Evolutionary conservation across 2,113 vertebrate species (phyloP).

Genomic region (Ramphastos sulfuratus): DNA sequence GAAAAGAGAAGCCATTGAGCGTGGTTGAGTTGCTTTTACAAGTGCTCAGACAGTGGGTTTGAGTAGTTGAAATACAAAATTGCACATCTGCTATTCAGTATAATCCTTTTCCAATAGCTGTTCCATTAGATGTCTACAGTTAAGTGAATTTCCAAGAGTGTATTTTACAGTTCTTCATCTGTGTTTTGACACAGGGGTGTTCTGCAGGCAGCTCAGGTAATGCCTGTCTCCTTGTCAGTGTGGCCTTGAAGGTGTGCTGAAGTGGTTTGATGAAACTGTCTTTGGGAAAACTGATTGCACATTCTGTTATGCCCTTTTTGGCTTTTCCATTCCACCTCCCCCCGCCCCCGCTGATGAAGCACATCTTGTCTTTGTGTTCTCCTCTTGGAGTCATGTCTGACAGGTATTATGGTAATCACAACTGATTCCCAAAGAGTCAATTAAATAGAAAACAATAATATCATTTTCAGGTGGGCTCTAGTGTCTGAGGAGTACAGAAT

Average conservation of each 20-base stretch:
- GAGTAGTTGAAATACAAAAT: background rate
- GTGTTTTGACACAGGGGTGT: background rate
- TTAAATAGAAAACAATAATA: background rate
- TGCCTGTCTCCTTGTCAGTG: background rate
- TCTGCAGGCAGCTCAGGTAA: background rate
- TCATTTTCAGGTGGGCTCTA: background rate
- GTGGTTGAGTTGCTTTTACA: background rate
- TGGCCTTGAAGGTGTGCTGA: background rate
- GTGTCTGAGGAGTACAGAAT: background rate
- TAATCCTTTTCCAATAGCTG: background rate
- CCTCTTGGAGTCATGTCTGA: background rate
- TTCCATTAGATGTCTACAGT: background rate
- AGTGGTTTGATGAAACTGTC: background rate
- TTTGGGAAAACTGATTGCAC: background rate
- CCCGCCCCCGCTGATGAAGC: background rate
- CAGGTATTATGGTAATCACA: background rate
- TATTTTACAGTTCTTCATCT: background rate
- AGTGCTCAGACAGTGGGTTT: background rate
- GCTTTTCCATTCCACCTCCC: background rate
- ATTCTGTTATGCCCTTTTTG: background rate
- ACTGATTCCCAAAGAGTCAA: background rate
- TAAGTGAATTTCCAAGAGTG: background rate
- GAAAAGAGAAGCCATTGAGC: background rate
- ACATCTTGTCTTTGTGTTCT: background rate
- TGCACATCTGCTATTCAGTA: background rate